A percentile compares a stretch with the other conserved stretches of the same genome.
Conservation (phyloP, 1,140 invertebrate genomes). For the Phthorimaea operculella region DNA sequence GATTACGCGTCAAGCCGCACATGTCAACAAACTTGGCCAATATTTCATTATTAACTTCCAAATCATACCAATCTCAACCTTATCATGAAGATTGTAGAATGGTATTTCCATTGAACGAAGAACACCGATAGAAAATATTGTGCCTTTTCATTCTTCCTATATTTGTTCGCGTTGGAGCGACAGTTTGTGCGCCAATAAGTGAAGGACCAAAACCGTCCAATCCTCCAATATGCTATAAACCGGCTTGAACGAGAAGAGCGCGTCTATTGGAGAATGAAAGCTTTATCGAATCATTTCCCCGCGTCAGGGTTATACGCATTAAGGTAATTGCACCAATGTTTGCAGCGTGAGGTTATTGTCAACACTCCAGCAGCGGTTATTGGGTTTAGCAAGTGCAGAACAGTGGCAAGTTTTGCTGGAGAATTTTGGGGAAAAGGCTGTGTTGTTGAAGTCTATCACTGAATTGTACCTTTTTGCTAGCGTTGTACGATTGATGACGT, state of each 20-base stretch:
- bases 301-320: not conserved
- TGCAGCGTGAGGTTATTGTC: slow-evolving; percentile 1
- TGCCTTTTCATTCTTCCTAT: slow-evolving; percentile 3
- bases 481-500: too few relatives aligned
- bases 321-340: slow-evolving; percentile 6
- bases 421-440: not conserved
- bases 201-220: slow-evolving; percentile 1
- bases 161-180: slow-evolving; percentile 1
- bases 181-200: slow-evolving; percentile 5
- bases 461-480: not conserved
- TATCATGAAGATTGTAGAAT: not conserved
- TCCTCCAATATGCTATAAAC: slow-evolving; percentile 7
- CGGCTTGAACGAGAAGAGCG: not conserved
- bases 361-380: slow-evolving; percentile 3
- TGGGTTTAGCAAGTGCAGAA: not conserved
- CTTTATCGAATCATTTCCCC: not conserved
- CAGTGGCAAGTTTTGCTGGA: not conserved
- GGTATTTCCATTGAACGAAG: not conserved
- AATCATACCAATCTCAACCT: not conserved
- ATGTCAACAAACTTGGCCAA: slow-evolving; percentile 12
- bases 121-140: not conserved
- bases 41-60: slow-evolving; percentile 11
- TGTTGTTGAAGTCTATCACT: not conserved
- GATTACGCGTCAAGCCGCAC: slow-evolving; percentile 10
- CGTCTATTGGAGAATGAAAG: not conserved